Percentiles rank a stretch among this genome's conserved stretches.
Evolutionary conservation across 1,140 invertebrate species (phyloP).

Genomic region (Pogonognathellus flavescens): DNA sequence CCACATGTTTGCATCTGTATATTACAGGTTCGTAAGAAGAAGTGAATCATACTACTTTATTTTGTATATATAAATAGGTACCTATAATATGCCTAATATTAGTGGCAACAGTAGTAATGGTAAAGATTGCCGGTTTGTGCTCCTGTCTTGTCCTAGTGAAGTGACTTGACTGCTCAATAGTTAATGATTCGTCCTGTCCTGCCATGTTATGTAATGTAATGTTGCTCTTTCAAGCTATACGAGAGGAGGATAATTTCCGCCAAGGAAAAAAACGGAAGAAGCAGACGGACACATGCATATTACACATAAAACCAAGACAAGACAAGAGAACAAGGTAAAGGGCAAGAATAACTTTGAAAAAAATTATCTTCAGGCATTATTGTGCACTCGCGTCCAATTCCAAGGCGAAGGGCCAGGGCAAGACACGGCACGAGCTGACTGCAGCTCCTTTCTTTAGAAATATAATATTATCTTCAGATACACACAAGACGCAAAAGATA

Average conservation of each 20-base stretch:
- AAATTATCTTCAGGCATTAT: constrained; percentile 23
- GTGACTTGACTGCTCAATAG: constrained; percentile 18
- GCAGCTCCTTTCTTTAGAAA: background rate
- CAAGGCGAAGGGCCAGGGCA: background rate
- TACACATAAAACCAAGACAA: constrained; percentile 27
- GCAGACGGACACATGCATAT: constrained; percentile 40
- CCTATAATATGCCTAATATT: background rate
- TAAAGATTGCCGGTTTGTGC: constrained; percentile 12
- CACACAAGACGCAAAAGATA: background rate
- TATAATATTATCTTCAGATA: background rate
- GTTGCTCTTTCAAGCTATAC: background rate
- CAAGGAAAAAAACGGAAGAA: constrained; percentile 37
- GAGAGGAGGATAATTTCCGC: constrained; percentile 41
- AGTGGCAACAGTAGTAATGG: background rate
- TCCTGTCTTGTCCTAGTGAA: constrained; percentile 22
- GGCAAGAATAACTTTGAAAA: constrained; percentile 39
- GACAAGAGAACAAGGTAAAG: constrained; percentile 32
- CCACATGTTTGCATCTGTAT: constrained; percentile 7
- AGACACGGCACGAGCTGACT: constrained; percentile 34
- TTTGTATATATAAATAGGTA: background rate
- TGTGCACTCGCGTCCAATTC: constrained; percentile 24
- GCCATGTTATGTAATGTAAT: background rate
- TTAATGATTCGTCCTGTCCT: constrained; percentile 41
- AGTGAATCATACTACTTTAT: background rate
- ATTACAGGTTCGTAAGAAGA: background rate